phyloP scores from a whole-genome alignment of 2,888 invertebrate species.

The Campaea margaritaria region DNA sequence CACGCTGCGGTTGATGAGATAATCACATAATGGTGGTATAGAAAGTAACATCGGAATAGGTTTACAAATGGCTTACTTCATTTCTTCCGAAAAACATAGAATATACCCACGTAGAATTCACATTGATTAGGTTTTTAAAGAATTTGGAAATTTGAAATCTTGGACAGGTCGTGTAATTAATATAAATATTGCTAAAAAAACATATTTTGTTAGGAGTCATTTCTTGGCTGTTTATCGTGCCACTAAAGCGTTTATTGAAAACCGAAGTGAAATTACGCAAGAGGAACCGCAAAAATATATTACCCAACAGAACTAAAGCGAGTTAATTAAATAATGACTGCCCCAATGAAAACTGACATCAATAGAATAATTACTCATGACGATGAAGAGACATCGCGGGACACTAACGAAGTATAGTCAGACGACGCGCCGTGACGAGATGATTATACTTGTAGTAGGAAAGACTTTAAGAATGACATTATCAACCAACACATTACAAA shows the following conservation, averaged over 20 bases:
- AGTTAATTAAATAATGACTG: slow-evolving; percentile 7
- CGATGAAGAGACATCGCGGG: neutral
- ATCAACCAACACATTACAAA: neutral
- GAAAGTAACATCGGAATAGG: neutral
- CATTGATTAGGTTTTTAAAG: too few species aligned
- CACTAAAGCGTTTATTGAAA: too few species aligned
- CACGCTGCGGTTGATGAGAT: slow-evolving; percentile 17
- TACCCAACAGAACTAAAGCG: neutral
- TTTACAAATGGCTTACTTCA: neutral
- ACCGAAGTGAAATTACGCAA: too few species aligned
- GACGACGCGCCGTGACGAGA: slow-evolving; percentile 43
- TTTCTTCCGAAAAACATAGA: neutral
- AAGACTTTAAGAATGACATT: too few species aligned
- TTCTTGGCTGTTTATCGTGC: too few species aligned
- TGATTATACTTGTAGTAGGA: slow-evolving; percentile 43
- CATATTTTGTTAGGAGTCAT: too few species aligned
- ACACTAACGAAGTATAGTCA: slow-evolving; percentile 12
- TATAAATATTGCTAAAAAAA: neutral
- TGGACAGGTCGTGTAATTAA: neutral
- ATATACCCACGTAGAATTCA: neutral
- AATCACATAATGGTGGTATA: slow-evolving; percentile 1
- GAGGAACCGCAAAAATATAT: neutral
- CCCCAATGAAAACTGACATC: slow-evolving; percentile 9
- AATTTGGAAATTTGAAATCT: too few species aligned
- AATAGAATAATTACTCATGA: slow-evolving; percentile 9